phyloP scores from a whole-genome alignment of 1,140 invertebrate genomes.

The Heliconius hermathena region DNA sequence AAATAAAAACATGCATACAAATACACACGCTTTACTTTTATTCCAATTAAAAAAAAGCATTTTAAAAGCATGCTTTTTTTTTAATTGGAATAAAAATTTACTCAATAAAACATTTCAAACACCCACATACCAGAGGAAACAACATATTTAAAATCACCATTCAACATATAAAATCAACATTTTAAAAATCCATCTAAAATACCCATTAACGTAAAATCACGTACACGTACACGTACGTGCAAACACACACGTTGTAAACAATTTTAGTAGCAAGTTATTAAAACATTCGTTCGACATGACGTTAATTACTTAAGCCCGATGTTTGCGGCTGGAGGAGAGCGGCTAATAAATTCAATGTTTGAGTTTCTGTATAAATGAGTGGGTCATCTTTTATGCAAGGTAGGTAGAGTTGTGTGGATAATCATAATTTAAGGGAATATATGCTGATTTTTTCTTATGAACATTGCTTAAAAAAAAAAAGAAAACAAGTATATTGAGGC shows the following conservation, averaged over 20 bases:
- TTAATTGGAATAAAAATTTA: background rate
- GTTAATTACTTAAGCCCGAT: constrained; percentile 73
- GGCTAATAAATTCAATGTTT: constrained; percentile 69
- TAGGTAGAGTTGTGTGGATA: background rate
- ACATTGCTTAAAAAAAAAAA: too few species aligned
- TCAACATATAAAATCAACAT: background rate
- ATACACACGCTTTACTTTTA: too few species aligned
- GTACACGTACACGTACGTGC: background rate
- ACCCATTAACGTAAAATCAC: background rate
- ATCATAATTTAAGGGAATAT: background rate
- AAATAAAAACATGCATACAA: too few species aligned
- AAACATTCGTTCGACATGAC: constrained; percentile 69
- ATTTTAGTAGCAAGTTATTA: constrained; percentile 68
- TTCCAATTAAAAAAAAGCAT: too few species aligned
- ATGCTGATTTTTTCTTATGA: background rate
- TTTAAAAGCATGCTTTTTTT: too few species aligned
- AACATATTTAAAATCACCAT: background rate
- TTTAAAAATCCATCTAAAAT: background rate
- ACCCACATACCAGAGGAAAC: background rate
- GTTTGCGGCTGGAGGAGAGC: constrained; percentile 54
- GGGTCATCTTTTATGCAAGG: constrained; percentile 39
- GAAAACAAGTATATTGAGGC: too few species aligned
- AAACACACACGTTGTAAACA: constrained; percentile 53
- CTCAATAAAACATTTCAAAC: background rate
- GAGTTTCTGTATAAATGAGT: constrained; percentile 55